These are phyloP conservation scores for Danionella cerebrum DNA, from an alignment of 2,113 vertebrate species.

Conservation along the genomic window DNA sequence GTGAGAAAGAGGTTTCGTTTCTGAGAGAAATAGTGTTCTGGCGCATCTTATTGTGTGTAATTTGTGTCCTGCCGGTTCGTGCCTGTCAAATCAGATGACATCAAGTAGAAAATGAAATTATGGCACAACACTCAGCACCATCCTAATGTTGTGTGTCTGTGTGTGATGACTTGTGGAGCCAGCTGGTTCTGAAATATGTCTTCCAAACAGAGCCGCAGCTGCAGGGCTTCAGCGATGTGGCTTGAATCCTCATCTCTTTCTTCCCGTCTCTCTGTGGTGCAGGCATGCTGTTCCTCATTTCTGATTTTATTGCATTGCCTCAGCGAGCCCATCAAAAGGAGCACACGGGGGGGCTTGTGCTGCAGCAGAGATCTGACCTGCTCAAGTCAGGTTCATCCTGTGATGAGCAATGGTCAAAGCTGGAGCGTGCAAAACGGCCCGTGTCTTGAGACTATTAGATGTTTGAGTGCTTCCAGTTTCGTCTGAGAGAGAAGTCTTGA, in stretches of 20 bases:
- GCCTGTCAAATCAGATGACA: constrained; percentile 46
- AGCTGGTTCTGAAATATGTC: constrained; percentile 69
- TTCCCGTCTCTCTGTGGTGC: neutral
- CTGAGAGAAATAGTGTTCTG: neutral
- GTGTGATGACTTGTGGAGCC: constrained; percentile 55
- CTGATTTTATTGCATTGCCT: constrained; percentile 22
- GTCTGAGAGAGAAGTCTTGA: neutral
- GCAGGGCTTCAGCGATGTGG: constrained; percentile 11
- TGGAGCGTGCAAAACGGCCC: neutral
- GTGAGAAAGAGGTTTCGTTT: neutral
- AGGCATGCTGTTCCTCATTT: constrained; percentile 16
- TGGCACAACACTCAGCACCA: constrained; percentile 47
- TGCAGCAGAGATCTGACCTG: constrained; percentile 21
- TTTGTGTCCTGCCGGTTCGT: constrained; percentile 31
- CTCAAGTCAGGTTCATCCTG: constrained; percentile 15
- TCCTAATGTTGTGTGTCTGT: constrained; percentile 40
- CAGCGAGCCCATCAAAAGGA: constrained; percentile 19
- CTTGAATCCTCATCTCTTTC: constrained; percentile 28
- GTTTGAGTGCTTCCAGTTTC: neutral
- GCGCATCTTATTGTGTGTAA: neutral
- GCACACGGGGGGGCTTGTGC: neutral
- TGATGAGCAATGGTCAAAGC: neutral
- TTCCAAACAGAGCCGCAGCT: constrained; percentile 54
- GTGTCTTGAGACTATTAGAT: constrained; percentile 1
- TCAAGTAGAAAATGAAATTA: constrained; percentile 61